Conservation (phyloP, 2,888 invertebrate genomes). For the Chrysolina oricalcia region DNA sequence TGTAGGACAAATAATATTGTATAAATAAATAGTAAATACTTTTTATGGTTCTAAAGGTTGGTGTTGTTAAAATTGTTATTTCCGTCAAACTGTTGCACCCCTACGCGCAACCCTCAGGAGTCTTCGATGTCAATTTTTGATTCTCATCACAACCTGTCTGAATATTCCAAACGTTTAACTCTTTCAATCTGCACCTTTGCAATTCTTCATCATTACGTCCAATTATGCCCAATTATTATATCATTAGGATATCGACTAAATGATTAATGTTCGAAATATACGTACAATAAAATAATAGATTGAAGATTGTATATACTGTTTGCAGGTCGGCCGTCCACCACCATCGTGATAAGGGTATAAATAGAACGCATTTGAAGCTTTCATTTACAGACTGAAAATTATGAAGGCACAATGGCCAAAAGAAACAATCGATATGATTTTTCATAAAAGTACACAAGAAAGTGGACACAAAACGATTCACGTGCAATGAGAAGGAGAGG, state of each 20-base stretch:
- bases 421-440: neutral
- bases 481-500: too few species aligned
- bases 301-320: neutral
- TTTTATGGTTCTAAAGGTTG: too few species aligned
- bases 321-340: neutral
- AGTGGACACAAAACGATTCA: neutral
- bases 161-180: neutral
- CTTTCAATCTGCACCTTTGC: neutral
- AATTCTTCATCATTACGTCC: slow-evolving; percentile 13
- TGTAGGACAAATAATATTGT: too few species aligned
- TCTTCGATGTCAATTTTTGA: too few species aligned
- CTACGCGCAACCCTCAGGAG: too few species aligned
- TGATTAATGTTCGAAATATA: neutral
- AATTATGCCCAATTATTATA: slow-evolving; percentile 20
- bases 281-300: slow-evolving; percentile 6
- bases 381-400: neutral
- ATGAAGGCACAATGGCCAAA: neutral
- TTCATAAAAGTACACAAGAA: neutral
- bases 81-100: too few species aligned
- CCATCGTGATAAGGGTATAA: neutral
- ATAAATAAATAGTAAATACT: too few species aligned
- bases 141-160: too few species aligned
- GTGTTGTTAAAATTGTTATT: too few species aligned
- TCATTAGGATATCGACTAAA: slow-evolving; percentile 18
- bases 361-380: neutral